Percentiles rank a stretch among this genome's conserved stretches.
Evolutionary conservation across 2,888 invertebrate genomes (phyloP).

Genomic region (Mantis religiosa): DNA sequence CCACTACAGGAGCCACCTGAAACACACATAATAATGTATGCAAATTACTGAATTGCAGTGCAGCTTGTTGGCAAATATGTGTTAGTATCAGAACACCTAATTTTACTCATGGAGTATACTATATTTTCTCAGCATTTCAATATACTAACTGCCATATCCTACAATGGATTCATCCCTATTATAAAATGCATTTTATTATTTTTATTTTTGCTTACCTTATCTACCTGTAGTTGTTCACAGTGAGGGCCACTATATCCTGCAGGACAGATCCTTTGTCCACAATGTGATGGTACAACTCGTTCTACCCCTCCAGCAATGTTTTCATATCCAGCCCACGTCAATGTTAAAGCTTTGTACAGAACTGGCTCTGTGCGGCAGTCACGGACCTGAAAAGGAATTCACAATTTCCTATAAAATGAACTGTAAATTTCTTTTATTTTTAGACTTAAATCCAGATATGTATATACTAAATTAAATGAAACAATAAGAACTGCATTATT

Average conservation of each 20-base stretch:
- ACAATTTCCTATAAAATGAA: background rate
- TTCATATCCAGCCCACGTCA: constrained; percentile 94
- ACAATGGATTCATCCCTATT: background rate
- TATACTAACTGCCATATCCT: too few species aligned
- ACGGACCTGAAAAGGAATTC: constrained; percentile 49
- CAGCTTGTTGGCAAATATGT: too few species aligned
- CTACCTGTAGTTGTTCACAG: constrained; percentile 78
- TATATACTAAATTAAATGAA: too few species aligned
- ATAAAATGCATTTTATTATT: background rate
- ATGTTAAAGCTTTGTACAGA: constrained; percentile 74
- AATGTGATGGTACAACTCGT: constrained; percentile 84
- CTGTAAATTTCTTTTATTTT: too few species aligned
- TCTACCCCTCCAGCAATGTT: constrained; percentile 85
- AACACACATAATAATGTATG: background rate
- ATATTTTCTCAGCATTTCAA: too few species aligned
- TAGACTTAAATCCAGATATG: too few species aligned
- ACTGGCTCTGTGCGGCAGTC: constrained; percentile 91
- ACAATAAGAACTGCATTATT: too few species aligned
- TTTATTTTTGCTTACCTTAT: constrained; percentile 54
- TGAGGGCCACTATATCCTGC: constrained; percentile 81
- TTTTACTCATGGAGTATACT: too few species aligned
- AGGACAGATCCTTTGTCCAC: constrained; percentile 84
- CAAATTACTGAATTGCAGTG: too few species aligned
- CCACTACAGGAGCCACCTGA: constrained; percentile 73
- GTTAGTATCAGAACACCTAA: too few species aligned